Conservation (phyloP, 2,888 invertebrate species). For the Tigriopus californicus region DNA sequence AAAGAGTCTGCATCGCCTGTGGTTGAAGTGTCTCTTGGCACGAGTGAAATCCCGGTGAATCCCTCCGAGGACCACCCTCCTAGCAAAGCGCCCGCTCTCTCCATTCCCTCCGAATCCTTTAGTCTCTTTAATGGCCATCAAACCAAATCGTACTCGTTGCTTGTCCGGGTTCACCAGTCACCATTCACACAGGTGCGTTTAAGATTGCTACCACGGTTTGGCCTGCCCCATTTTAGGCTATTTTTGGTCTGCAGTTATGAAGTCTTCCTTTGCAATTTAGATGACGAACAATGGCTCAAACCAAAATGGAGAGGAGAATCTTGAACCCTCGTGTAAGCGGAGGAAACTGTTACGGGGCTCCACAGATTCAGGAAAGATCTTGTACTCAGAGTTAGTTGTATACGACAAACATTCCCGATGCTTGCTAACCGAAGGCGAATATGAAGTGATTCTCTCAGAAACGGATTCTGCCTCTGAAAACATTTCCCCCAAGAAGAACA, state of each 20-base stretch:
- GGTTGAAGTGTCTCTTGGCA: conserved; percentile 32
- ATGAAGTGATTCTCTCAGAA: conserved; percentile 53
- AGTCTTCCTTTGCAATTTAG: too few species aligned
- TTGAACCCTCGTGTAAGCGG: conserved; percentile 49
- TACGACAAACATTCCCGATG: conserved; percentile 78
- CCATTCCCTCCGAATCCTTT: conserved; percentile 69
- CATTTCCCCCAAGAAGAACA: conserved; percentile 22
- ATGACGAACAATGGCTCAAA: conserved; percentile 2
- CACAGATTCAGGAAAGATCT: conserved; percentile 16
- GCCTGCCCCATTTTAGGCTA: too few species aligned
- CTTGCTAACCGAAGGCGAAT: conserved; percentile 67
- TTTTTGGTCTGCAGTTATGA: too few species aligned
- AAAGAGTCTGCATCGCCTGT: conserved; percentile 65
- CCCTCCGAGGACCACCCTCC: conserved; percentile 45
- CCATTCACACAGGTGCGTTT: not conserved
- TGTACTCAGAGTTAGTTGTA: conserved; percentile 49
- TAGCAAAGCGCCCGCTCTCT: conserved; percentile 50
- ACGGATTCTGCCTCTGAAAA: not conserved
- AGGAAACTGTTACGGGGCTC: conserved; percentile 34
- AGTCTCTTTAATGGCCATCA: conserved; percentile 54
- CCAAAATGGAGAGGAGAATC: conserved; percentile 19
- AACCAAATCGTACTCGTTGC: conserved; percentile 60
- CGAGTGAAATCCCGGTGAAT: conserved; percentile 44
- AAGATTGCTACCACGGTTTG: too few species aligned
- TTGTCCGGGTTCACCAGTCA: conserved; percentile 44